Conservation (phyloP, 2,797 vertebrate species). For the Sylvia borin region DNA sequence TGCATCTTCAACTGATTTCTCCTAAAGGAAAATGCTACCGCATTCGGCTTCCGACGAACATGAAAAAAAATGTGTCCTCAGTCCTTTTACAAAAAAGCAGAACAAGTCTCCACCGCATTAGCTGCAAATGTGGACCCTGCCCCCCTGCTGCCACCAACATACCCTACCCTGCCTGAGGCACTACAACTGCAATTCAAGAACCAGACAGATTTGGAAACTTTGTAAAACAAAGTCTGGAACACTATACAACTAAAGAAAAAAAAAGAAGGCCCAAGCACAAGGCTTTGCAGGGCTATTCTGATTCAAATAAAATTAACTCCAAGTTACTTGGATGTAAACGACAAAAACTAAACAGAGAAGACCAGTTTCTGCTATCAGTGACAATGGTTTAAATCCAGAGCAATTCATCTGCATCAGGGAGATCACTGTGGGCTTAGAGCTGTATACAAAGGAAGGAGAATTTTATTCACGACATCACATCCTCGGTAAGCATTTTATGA, state of each 20-base stretch:
- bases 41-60: background rate
- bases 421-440: background rate
- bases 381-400: background rate
- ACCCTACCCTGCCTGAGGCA: background rate
- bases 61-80: background rate
- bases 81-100: background rate
- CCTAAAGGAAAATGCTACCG: background rate
- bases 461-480: background rate
- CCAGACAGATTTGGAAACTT: background rate
- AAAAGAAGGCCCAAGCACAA: background rate
- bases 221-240: background rate
- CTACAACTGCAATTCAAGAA: conserved; percentile 19
- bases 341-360: background rate
- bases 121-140: background rate
- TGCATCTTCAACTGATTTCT: background rate
- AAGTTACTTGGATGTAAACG: background rate
- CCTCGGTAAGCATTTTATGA: background rate
- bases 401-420: background rate
- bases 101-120: background rate
- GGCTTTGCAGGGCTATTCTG: background rate
- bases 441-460: background rate
- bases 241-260: background rate
- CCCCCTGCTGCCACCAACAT: background rate
- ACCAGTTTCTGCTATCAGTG: background rate
- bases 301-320: background rate